A percentile compares a stretch with the other conserved stretches of the same genome.
These are phyloP conservation scores for Epistrophella euchroma DNA, from an alignment of 2,888 invertebrate genomes.

Conservation along the genomic window DNA sequence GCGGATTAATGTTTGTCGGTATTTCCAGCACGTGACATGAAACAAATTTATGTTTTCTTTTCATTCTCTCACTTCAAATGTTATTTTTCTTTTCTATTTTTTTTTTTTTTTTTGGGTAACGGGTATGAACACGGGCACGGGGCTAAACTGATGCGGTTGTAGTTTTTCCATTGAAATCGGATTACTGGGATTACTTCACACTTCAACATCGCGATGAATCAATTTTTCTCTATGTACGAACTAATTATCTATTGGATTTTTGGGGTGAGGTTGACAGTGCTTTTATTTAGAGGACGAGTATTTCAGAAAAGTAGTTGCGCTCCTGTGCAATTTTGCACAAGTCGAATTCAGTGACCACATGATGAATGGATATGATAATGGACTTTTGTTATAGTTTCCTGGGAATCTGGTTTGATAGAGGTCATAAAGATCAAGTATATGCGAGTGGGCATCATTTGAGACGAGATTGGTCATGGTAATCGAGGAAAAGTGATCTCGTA, in stretches of 20 bases:
- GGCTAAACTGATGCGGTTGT: constrained; percentile 23
- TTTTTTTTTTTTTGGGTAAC: constrained; percentile 27
- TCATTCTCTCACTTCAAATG: constrained; percentile 38
- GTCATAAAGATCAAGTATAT: constrained; percentile 66
- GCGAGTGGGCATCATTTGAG: constrained; percentile 62
- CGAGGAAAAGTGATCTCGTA: constrained; percentile 27
- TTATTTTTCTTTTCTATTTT: background rate
- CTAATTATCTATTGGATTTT: constrained; percentile 59
- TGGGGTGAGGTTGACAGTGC: background rate
- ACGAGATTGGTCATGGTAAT: constrained; percentile 64
- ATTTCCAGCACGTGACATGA: constrained; percentile 71
- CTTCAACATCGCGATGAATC: constrained; percentile 72
- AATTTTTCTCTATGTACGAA: constrained; percentile 64
- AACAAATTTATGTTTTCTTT: constrained; percentile 72
- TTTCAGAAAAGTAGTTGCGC: constrained; percentile 25
- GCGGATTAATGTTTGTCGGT: constrained; percentile 75
- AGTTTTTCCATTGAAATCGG: constrained; percentile 67
- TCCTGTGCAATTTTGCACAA: constrained; percentile 44
- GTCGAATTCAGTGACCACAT: constrained; percentile 37
- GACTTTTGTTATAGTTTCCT: constrained; percentile 32
- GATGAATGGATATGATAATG: constrained; percentile 60
- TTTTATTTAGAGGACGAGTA: constrained; percentile 14
- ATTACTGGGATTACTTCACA: constrained; percentile 75
- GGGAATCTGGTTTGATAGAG: constrained; percentile 51
- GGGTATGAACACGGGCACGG: constrained; percentile 39